A percentile compares a stretch with the other conserved stretches of the same genome.
phyloP scores from a whole-genome alignment of 2,888 invertebrate species.

The Nesidiocoris tenuis region DNA sequence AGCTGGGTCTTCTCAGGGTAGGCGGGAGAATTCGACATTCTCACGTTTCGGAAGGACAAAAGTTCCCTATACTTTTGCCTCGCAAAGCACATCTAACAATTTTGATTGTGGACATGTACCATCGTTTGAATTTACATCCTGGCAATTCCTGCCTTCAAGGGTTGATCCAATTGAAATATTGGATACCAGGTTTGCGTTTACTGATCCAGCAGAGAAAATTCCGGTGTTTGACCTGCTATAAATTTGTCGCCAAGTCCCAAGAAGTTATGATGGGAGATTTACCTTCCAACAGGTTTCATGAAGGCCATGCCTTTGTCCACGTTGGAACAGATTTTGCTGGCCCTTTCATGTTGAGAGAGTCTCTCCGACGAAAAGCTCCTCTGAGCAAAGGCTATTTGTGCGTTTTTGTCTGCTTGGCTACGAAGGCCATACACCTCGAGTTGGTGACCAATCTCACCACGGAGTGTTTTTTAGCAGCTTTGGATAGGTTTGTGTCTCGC shows the following conservation, averaged over 20 bases:
- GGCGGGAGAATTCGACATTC: not conserved
- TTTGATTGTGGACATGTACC: not conserved
- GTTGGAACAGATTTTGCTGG: not conserved
- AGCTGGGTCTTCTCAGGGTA: not conserved
- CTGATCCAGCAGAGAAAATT: not conserved
- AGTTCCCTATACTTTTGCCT: not conserved
- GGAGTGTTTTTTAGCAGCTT: not conserved
- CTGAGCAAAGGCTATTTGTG: not conserved
- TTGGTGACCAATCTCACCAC: not conserved
- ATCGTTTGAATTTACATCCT: not conserved
- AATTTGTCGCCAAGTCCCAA: not conserved
- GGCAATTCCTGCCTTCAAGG: not conserved
- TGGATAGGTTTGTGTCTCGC: not conserved
- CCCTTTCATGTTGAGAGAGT: not conserved
- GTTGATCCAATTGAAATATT: not conserved
- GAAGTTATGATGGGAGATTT: not conserved
- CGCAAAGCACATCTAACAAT: not conserved
- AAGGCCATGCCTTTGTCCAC: not conserved
- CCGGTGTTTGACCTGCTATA: not conserved
- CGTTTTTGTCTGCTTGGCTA: not conserved
- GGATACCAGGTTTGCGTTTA: not conserved
- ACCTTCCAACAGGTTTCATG: not conserved
- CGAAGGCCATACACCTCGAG: not conserved
- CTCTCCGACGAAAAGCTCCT: not conserved
- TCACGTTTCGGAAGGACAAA: not conserved